Percentiles rank a stretch among this genome's conserved stretches.
phyloP scores from a whole-genome alignment of 2,888 invertebrate species.

The Meteorus cinctellus region DNA sequence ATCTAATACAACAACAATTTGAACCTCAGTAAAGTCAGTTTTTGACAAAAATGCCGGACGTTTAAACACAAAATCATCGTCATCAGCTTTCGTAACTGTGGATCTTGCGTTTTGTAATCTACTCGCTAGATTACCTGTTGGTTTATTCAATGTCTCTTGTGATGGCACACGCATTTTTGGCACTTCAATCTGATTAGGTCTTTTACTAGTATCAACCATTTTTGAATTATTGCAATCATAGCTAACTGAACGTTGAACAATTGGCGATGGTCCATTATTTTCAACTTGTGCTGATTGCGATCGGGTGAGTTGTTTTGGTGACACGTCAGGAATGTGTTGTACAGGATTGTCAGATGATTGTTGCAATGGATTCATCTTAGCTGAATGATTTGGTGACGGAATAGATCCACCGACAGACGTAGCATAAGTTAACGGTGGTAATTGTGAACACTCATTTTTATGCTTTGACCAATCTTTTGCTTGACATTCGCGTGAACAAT shows the following conservation, averaged over 20 bases:
- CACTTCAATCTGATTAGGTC: neutral
- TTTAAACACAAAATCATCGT: constrained; percentile 10
- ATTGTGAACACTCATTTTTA: constrained; percentile 58
- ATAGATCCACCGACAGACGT: neutral
- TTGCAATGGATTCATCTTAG: neutral
- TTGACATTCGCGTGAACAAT: constrained; percentile 66
- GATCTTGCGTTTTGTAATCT: neutral
- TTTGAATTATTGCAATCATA: neutral
- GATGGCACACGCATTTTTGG: neutral
- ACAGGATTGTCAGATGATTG: neutral
- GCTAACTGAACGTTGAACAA: constrained; percentile 14
- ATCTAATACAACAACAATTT: constrained; percentile 39
- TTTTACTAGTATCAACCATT: neutral
- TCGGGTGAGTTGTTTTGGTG: neutral
- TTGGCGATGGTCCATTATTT: neutral
- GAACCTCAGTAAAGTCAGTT: constrained; percentile 53
- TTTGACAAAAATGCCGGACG: constrained; percentile 51
- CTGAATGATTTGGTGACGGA: neutral
- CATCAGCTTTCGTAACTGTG: neutral
- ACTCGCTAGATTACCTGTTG: neutral
- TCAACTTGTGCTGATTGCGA: neutral
- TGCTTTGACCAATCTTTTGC: constrained; percentile 64
- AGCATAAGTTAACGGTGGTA: constrained; percentile 53
- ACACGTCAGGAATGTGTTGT: neutral
- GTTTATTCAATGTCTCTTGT: neutral